These are phyloP conservation scores for Rhynchophorus ferrugineus DNA, from an alignment of 1,140 invertebrate genomes.

Conservation along the genomic window DNA sequence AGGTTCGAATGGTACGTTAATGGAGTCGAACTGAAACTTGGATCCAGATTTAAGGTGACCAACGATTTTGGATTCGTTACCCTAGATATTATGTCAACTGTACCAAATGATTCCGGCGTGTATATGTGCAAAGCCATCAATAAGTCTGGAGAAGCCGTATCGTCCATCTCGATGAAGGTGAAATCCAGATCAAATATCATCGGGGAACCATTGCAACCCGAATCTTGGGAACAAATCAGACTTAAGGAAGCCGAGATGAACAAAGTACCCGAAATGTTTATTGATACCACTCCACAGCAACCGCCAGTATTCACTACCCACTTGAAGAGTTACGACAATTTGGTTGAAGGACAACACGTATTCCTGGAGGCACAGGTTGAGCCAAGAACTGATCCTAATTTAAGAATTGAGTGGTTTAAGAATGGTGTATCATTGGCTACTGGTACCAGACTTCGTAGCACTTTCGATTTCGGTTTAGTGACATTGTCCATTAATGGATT, in stretches of 20 bases:
- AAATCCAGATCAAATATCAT: slow-evolving; percentile 72
- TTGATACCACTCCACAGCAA: slow-evolving; percentile 73
- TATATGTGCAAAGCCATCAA: slow-evolving; percentile 93
- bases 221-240: slow-evolving; percentile 84
- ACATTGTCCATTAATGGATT: slow-evolving; percentile 81
- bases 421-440: slow-evolving; percentile 81
- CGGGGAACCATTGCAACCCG: slow-evolving; percentile 73
- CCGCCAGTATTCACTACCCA: slow-evolving; percentile 88
- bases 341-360: slow-evolving; percentile 83
- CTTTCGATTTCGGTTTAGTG: slow-evolving; percentile 91
- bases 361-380: slow-evolving; percentile 92
- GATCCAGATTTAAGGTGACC: slow-evolving; percentile 80
- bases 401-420: slow-evolving; percentile 87
- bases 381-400: slow-evolving; percentile 91
- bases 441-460: slow-evolving; percentile 76
- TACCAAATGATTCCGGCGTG: slow-evolving; percentile 83
- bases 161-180: slow-evolving; percentile 80
- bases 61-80: slow-evolving; percentile 94
- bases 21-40: slow-evolving; percentile 84
- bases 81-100: slow-evolving; percentile 80
- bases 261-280: slow-evolving; percentile 74
- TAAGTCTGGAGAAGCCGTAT: slow-evolving; percentile 82
- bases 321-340: slow-evolving; percentile 75
- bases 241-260: slow-evolving; percentile 83
- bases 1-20: slow-evolving; percentile 93